Conservation (phyloP, 2,888 invertebrate species). For the Dryocosmus kuriphilus region DNA sequence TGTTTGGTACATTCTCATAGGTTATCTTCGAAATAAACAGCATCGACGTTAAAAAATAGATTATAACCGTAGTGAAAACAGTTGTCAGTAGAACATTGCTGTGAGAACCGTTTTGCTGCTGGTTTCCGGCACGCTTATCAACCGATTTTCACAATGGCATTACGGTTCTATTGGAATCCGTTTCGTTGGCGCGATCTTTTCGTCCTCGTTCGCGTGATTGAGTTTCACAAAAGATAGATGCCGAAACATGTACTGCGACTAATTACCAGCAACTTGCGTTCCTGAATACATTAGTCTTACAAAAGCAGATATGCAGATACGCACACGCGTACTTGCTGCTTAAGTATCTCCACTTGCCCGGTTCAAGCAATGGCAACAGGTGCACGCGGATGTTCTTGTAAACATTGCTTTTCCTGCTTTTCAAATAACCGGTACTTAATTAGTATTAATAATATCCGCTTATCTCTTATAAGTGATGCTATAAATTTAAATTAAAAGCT, state of each 20-base stretch:
- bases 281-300: conserved; percentile 30
- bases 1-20: background rate
- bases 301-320: conserved; percentile 24
- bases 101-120: conserved; percentile 30
- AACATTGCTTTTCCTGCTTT: conserved; percentile 19
- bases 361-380: conserved; percentile 8
- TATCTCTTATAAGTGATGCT: background rate
- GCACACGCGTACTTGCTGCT: background rate
- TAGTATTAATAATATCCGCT: conserved; percentile 1
- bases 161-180: conserved; percentile 35
- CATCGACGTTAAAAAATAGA: conserved; percentile 9
- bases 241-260: conserved; percentile 13
- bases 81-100: conserved; percentile 16
- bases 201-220: conserved; percentile 10
- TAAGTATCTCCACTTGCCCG: background rate
- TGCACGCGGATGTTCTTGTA: conserved; percentile 9
- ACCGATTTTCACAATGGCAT: conserved; percentile 20
- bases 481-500: conserved; percentile 7
- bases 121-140: conserved; percentile 34
- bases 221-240: conserved; percentile 26
- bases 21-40: background rate
- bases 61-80: conserved; percentile 14
- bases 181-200: background rate
- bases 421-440: conserved; percentile 27
- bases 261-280: conserved; percentile 23